These are phyloP conservation scores for Macropodus opercularis DNA, from an alignment of 2,797 vertebrate species.

Conservation along the genomic window DNA sequence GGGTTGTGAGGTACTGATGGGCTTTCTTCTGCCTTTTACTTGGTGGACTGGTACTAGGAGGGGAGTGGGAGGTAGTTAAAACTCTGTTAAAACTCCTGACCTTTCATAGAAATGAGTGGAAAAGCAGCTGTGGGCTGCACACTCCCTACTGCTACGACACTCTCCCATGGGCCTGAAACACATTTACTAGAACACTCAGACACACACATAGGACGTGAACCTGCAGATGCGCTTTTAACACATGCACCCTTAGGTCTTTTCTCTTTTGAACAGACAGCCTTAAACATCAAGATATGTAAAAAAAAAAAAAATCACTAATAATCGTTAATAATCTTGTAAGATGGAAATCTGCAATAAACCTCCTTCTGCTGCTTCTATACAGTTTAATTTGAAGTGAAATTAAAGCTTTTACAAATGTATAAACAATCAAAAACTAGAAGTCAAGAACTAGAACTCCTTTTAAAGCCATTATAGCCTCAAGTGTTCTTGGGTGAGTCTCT, in stretches of 20 bases:
- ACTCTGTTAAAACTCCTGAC: conserved; percentile 63
- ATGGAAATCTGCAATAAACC: no score
- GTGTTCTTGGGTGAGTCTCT: no score
- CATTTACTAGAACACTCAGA: conserved; percentile 30
- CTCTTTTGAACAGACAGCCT: conserved; percentile 4
- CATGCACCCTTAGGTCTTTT: conserved; percentile 18
- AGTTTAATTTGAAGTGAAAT: no score
- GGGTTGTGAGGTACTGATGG: conserved; percentile 1
- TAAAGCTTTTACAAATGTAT: no score
- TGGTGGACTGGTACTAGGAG: conserved; percentile 38
- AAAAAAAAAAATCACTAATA: no score
- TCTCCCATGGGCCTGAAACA: conserved; percentile 46
- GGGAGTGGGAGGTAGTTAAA: conserved; percentile 54
- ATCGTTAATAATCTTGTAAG: no score
- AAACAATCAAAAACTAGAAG: no score
- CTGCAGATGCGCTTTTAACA: conserved; percentile 38
- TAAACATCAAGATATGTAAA: conserved; percentile 19
- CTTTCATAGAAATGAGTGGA: conserved; percentile 61
- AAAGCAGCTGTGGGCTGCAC: conserved; percentile 73
- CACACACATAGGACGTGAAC: conserved; percentile 40
- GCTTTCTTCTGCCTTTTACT: conserved; percentile 24
- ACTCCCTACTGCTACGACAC: conserved; percentile 53
- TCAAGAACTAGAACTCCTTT: no score
- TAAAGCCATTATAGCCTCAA: no score
- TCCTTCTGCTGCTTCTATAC: no score